Percentiles rank a stretch among this genome's conserved stretches.
These are phyloP conservation scores for Pangasius djambal DNA, from an alignment of 2,797 vertebrate genomes.

Conservation along the genomic window DNA sequence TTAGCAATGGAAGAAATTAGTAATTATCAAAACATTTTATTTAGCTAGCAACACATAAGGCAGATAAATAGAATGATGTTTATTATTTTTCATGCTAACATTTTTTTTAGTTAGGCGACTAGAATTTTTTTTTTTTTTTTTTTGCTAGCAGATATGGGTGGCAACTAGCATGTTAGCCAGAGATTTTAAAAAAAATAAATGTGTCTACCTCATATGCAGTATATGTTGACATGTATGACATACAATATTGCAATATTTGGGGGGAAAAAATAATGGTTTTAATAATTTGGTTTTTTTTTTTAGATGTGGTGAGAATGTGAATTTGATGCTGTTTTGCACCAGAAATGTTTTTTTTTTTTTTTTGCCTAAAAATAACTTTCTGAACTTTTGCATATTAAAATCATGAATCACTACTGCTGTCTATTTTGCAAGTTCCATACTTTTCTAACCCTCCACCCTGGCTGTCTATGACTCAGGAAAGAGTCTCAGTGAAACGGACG, in stretches of 20 bases:
- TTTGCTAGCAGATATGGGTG: neutral
- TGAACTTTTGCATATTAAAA: neutral
- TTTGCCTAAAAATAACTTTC: neutral
- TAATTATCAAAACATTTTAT: neutral
- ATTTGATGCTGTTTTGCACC: neutral
- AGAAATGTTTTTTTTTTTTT: neutral
- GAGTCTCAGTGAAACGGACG: neutral
- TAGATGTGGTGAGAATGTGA: neutral
- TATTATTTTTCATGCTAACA: neutral
- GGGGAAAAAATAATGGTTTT: neutral
- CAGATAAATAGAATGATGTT: neutral
- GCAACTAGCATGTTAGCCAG: neutral
- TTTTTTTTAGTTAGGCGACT: neutral
- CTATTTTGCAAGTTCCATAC: neutral
- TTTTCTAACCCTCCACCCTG: neutral
- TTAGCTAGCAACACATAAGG: neutral
- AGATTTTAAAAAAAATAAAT: neutral
- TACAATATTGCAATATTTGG: neutral
- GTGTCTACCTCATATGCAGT: neutral
- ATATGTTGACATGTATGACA: neutral
- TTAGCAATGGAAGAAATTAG: neutral
- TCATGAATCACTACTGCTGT: neutral
- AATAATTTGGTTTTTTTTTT: neutral
- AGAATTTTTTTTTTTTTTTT: neutral
- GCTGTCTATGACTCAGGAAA: slow-evolving; percentile 23